A percentile compares a stretch with the other conserved stretches of the same genome.
Conservation (phyloP, 1,140 invertebrate genomes). For the Drosophila punjabiensis region DNA sequence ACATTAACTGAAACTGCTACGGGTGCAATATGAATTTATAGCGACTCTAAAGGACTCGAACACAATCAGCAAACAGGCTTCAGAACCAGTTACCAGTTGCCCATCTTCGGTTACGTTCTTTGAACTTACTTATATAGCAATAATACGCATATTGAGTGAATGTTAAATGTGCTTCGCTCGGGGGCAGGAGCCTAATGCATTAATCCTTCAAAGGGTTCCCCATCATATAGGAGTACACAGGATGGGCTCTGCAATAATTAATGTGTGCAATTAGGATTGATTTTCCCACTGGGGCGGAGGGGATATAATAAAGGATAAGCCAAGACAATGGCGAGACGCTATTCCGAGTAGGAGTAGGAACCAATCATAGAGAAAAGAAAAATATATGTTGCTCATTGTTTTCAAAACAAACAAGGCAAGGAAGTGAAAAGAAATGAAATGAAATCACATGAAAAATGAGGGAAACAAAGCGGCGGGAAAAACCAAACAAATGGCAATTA, state of each 20-base stretch:
- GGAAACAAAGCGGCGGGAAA: constrained; percentile 31
- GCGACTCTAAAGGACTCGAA: constrained; percentile 29
- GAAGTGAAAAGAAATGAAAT: constrained; percentile 6
- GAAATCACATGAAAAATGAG: constrained; percentile 18
- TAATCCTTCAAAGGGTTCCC: constrained; percentile 43
- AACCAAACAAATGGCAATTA: constrained; percentile 74
- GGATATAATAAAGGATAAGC: constrained; percentile 19
- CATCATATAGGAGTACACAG: background rate
- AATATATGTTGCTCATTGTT: constrained; percentile 71
- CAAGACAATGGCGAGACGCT: constrained; percentile 42
- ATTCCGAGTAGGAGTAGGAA: constrained; percentile 17
- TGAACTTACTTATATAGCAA: constrained; percentile 6
- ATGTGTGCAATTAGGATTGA: constrained; percentile 57
- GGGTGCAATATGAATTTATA: constrained; percentile 53
- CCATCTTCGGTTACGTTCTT: constrained; percentile 26
- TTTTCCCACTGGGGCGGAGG: constrained; percentile 9
- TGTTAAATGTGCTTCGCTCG: constrained; percentile 42
- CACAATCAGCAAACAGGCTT: constrained; percentile 51
- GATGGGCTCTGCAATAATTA: constrained; percentile 46
- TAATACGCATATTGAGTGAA: constrained; percentile 30
- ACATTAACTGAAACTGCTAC: constrained; percentile 33
- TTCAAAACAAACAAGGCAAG: constrained; percentile 68
- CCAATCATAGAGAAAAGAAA: constrained; percentile 36
- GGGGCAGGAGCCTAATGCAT: constrained; percentile 19
- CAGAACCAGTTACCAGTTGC: constrained; percentile 23